Conservation (phyloP, 30 jellyfish, hydroid and myxozoan genomes). For the Chrysaora quinquecirrha region DNA sequence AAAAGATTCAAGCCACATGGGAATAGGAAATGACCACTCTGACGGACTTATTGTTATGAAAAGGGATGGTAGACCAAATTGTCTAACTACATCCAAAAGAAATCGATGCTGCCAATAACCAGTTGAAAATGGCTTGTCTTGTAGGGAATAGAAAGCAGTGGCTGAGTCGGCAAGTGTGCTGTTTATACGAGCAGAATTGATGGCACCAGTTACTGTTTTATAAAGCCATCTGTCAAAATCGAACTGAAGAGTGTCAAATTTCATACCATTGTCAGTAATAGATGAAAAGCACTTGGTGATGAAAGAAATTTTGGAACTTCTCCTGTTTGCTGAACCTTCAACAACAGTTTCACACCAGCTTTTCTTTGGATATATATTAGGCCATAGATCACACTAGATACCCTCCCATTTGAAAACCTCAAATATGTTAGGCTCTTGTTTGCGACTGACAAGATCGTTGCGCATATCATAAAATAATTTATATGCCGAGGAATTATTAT, state of each 20-base stretch:
- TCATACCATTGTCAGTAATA: slow-evolving; percentile 26
- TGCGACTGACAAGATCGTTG: too few species aligned
- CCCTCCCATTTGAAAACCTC: neutral
- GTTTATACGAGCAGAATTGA: slow-evolving; percentile 18
- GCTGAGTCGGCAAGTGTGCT: neutral
- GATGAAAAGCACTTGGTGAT: slow-evolving; percentile 4
- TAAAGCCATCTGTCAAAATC: slow-evolving; percentile 37
- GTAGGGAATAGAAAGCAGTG: slow-evolving; percentile 23
- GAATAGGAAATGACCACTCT: slow-evolving; percentile 30
- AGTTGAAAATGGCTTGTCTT: slow-evolving; percentile 12
- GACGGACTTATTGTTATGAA: slow-evolving; percentile 27
- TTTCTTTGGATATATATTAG: neutral
- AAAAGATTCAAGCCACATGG: slow-evolving; percentile 13
- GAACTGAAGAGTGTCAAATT: slow-evolving; percentile 27
- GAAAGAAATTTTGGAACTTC: slow-evolving; percentile 2
- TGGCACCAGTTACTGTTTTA: slow-evolving; percentile 55
- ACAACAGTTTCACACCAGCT: neutral
- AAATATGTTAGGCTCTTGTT: too few species aligned
- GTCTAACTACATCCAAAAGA: slow-evolving; percentile 27
- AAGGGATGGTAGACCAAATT: slow-evolving; percentile 24
- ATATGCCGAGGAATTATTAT: too few species aligned
- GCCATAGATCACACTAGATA: neutral
- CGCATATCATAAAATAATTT: too few species aligned
- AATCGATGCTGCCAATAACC: slow-evolving; percentile 37
- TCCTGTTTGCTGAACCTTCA: neutral